Evolutionary conservation across 2,888 invertebrate genomes (phyloP), one percentile per base, ranked within the genome.

Genomic region (Alcis repandata): DNA sequence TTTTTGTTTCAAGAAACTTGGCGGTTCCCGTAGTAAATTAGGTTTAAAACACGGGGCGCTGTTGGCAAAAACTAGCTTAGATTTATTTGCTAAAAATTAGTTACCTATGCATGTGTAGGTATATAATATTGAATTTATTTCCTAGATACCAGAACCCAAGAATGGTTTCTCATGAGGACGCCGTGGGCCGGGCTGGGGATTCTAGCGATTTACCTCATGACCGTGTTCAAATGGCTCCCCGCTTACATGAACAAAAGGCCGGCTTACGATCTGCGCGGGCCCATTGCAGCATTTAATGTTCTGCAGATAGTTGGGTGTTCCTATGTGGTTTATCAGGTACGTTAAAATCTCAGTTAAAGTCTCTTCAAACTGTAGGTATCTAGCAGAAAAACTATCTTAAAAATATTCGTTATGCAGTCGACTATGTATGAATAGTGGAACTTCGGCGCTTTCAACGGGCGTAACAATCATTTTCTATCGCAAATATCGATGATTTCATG

Each of bases 171-270:
- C 59, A 95, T 97, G 87, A 86, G 94, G 2, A 94, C 95, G 8
- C 96, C 97, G n/a, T 94, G 95, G 91, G 95, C 95, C 0, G 95
- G 95, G 0, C 58, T 96, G 43, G 74, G 84, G 1, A 86, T 97
- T 22, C 87, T 95, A 32, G 79, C 86, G 0, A 68, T 93, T 0
- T 98, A 98, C 83, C 88, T 97, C 54, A 86, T 95, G 65, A 91
- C 96, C 63, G 96, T 97, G 13, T 92, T 94, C 64, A 92, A 94
- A 65, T 90, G 95, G 79, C 96, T 97, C 0, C 98, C 97, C 0
- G 89, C 91, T 43, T 92, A 95, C 77, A 97, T 97, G 97, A 92
- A 91, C 65, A 91, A 95, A 58, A 92, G 96, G 20, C 88, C 93
- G 48, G 95, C 97, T 0, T 95, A 94, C 74, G 94, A 96, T 54